Conservation (phyloP, 2,113 vertebrate genomes). For the Megaceryle maxima region DNA sequence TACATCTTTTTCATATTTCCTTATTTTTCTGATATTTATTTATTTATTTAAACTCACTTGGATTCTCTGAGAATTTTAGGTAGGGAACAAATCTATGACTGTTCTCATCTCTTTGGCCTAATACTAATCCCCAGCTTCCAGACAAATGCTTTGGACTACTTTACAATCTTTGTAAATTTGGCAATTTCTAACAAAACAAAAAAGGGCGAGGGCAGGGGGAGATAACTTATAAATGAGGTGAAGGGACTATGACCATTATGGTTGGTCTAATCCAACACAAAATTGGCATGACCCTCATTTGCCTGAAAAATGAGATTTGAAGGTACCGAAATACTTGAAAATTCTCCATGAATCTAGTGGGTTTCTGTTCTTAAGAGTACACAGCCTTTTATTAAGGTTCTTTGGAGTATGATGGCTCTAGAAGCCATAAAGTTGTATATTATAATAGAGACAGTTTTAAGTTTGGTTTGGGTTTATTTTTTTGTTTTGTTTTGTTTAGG, state of each 20-base stretch:
- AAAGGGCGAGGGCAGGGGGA: accelerated
- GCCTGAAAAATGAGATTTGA: neutral
- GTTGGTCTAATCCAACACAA: neutral
- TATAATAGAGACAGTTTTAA: neutral
- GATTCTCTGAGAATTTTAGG: neutral
- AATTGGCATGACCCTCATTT: neutral
- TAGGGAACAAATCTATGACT: neutral
- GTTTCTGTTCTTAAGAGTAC: neutral
- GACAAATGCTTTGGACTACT: neutral
- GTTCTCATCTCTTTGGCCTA: neutral
- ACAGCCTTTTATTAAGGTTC: neutral
- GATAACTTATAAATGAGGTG: neutral
- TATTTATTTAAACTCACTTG: neutral
- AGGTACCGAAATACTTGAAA: neutral
- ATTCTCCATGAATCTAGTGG: neutral
- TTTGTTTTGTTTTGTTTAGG: too few species aligned
- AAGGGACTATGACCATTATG: neutral
- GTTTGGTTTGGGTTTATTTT: too few species aligned
- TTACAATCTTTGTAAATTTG: neutral
- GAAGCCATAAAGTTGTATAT: neutral
- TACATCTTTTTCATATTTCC: neutral
- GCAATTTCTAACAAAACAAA: neutral
- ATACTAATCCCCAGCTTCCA: neutral
- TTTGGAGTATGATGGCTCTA: neutral
- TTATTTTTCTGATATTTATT: neutral